Percentiles rank a stretch among this genome's conserved stretches.
phyloP scores from a whole-genome alignment of 1,140 invertebrate species.

The Lepidurus couesii region DNA sequence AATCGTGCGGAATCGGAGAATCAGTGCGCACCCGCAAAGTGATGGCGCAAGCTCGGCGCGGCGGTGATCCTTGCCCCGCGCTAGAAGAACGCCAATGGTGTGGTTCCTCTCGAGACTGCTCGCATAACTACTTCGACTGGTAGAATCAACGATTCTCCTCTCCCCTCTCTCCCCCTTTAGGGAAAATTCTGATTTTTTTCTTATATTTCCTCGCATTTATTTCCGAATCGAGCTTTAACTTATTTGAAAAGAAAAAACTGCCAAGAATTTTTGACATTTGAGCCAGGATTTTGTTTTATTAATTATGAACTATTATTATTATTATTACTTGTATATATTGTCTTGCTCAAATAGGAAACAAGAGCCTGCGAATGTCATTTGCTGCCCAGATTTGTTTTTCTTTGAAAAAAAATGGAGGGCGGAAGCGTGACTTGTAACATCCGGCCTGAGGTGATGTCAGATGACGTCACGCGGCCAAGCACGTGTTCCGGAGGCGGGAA shows the following conservation, averaged over 20 bases:
- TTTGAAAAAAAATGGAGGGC: not conserved
- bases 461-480: not conserved
- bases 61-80: constrained; percentile 70
- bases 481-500: not conserved
- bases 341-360: constrained; percentile 4
- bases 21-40: constrained; percentile 69
- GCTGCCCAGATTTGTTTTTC: not conserved
- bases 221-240: constrained; percentile 7
- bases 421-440: not conserved
- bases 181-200: too few relatives aligned
- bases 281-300: not conserved
- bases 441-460: not conserved
- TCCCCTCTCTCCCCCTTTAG: not conserved
- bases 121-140: constrained; percentile 53
- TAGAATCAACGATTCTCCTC: constrained; percentile 37
- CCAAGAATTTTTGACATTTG: not conserved
- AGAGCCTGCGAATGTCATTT: not conserved
- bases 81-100: constrained; percentile 80
- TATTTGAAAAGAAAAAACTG: not conserved
- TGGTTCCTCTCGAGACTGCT: constrained; percentile 64
- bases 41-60: constrained; percentile 63
- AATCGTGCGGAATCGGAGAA: constrained; percentile 79
- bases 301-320: not conserved
- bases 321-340: not conserved
- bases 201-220: not conserved